Percentiles rank a stretch among this genome's conserved stretches.
These are phyloP conservation scores for Crepidodera aurea DNA, from an alignment of 2,888 invertebrate species.

Conservation along the genomic window DNA sequence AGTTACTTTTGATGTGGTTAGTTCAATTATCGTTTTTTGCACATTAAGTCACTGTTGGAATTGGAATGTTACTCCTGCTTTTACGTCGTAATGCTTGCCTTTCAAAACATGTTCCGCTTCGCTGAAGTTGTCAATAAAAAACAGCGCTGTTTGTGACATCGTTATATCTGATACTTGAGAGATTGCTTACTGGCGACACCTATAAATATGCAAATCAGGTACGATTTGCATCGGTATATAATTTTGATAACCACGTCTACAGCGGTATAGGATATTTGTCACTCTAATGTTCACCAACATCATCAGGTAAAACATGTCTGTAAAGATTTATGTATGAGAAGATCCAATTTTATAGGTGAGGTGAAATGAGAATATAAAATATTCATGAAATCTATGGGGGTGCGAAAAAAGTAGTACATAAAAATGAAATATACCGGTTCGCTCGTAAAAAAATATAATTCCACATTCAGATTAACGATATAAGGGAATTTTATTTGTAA, in stretches of 20 bases:
- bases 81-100: no score
- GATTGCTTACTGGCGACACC: conserved; percentile 29
- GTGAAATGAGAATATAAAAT: conserved; percentile 19
- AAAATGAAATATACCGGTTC: conserved; percentile 10
- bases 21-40: no score
- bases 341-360: conserved; percentile 22
- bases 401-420: conserved; percentile 24
- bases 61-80: no score
- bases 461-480: conserved; percentile 18
- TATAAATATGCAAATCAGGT: conserved; percentile 38
- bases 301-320: conserved; percentile 33
- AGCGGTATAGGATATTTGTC: conserved; percentile 37
- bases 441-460: conserved; percentile 23
- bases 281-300: conserved; percentile 38
- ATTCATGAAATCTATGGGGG: conserved; percentile 22
- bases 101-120: no score
- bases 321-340: conserved; percentile 30
- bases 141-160: conserved; percentile 26
- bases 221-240: conserved; percentile 35
- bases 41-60: no score
- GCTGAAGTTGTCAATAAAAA: conserved; percentile 7
- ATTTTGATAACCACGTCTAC: conserved; percentile 31
- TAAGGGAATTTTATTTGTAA: conserved; percentile 18
- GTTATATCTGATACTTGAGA: conserved; percentile 28
- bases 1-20: no score